Conservation (phyloP, 2,888 invertebrate species). For the Vannuccia rotundouncinata region DNA sequence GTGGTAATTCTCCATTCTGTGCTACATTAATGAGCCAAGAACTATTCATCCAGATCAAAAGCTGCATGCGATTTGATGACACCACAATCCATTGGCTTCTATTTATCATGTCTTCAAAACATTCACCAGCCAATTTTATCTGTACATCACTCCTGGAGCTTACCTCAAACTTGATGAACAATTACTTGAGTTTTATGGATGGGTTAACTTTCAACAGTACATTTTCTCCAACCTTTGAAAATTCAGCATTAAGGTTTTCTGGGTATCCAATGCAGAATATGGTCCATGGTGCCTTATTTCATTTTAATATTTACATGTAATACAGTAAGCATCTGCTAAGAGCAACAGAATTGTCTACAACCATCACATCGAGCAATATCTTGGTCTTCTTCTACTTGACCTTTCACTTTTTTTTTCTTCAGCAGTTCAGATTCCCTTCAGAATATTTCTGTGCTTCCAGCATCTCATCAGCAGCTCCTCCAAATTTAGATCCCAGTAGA, state of each 20-base stretch:
- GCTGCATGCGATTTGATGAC: neutral
- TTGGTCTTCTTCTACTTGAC: no score
- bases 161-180: slow-evolving; percentile 30
- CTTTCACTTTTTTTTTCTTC: no score
- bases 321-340: no score
- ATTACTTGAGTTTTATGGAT: slow-evolving; percentile 12
- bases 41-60: neutral
- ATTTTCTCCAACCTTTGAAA: slow-evolving; percentile 30
- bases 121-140: neutral
- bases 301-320: no score
- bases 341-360: no score
- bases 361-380: no score
- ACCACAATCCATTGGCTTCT: neutral
- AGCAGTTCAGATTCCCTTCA: no score
- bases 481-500: no score
- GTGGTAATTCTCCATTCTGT: neutral
- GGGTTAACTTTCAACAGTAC: slow-evolving; percentile 11
- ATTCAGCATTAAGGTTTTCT: slow-evolving; percentile 25
- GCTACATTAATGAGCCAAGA: neutral
- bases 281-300: no score
- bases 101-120: slow-evolving; percentile 6
- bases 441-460: no score
- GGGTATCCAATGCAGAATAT: slow-evolving; percentile 28
- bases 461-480: no score
- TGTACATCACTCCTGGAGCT: neutral